Evolutionary conservation across 2,888 invertebrate genomes (phyloP).

Genomic region (Pterostichus madidus): DNA sequence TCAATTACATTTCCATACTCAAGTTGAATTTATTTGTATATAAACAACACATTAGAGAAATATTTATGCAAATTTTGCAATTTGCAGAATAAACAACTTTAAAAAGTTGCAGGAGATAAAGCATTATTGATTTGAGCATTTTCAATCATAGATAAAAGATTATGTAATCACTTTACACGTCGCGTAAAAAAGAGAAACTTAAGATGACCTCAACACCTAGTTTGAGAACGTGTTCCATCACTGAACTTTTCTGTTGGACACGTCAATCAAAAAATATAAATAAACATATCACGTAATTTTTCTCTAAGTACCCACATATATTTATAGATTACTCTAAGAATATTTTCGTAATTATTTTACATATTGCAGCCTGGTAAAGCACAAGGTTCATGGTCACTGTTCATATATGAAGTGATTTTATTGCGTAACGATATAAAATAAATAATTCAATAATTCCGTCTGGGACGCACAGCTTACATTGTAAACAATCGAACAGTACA

Average conservation of each 20-base stretch:
- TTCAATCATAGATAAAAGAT: slow-evolving; percentile 34
- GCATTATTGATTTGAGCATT: slow-evolving; percentile 3
- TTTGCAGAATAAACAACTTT: slow-evolving; percentile 40
- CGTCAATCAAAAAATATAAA: slow-evolving; percentile 12
- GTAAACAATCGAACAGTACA: too few relatives aligned
- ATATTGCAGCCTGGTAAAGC: too few relatives aligned
- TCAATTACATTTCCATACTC: not conserved
- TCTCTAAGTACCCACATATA: too few relatives aligned
- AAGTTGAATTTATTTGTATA: slow-evolving; percentile 9
- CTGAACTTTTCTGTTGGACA: slow-evolving; percentile 26
- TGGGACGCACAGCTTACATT: too few relatives aligned
- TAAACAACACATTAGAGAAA: slow-evolving; percentile 8
- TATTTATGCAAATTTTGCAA: slow-evolving; percentile 43
- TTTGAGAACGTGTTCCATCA: not conserved
- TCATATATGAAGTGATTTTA: too few relatives aligned
- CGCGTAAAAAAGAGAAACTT: slow-evolving; percentile 3
- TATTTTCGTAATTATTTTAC: too few relatives aligned
- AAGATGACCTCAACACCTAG: slow-evolving; percentile 26
- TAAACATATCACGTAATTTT: too few relatives aligned
- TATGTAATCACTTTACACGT: not conserved
- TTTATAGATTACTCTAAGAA: too few relatives aligned
- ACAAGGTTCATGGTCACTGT: too few relatives aligned
- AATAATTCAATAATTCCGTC: too few relatives aligned
- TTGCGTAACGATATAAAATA: too few relatives aligned
- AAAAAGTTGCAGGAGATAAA: not conserved